Evolutionary conservation across 2,113 vertebrate genomes (phyloP).

Genomic region (Meleagris gallopavo): DNA sequence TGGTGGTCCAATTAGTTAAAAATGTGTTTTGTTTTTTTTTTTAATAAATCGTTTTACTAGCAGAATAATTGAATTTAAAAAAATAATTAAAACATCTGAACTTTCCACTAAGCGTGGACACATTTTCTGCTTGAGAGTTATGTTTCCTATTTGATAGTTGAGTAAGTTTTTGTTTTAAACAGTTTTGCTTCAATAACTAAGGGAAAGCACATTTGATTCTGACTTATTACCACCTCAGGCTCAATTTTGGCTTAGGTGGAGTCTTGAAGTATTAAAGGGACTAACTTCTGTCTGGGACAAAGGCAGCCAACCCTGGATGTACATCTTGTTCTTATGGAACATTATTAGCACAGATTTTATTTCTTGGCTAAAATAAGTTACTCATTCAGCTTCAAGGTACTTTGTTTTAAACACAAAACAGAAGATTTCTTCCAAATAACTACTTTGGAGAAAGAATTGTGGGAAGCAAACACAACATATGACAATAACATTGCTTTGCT

Average conservation of each 20-base stretch:
- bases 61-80: neutral
- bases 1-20: neutral
- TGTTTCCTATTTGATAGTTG: neutral
- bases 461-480: conserved; percentile 39
- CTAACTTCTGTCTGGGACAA: neutral
- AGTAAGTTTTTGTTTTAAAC: neutral
- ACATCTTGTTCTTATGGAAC: neutral
- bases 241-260: neutral
- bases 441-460: neutral
- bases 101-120: neutral
- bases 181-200: neutral
- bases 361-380: conserved; percentile 1
- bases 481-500: conserved; percentile 42
- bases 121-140: neutral
- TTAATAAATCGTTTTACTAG: neutral
- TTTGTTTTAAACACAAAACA: conserved; percentile 3
- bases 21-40: neutral
- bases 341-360: neutral
- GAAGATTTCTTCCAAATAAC: neutral
- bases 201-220: neutral
- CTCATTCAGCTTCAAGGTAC: neutral
- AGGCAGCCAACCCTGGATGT: neutral
- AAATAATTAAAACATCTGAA: neutral
- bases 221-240: neutral
- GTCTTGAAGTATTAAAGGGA: neutral